Evolutionary conservation across 2,888 invertebrate species (phyloP).

Genomic region (Tachina fera): DNA sequence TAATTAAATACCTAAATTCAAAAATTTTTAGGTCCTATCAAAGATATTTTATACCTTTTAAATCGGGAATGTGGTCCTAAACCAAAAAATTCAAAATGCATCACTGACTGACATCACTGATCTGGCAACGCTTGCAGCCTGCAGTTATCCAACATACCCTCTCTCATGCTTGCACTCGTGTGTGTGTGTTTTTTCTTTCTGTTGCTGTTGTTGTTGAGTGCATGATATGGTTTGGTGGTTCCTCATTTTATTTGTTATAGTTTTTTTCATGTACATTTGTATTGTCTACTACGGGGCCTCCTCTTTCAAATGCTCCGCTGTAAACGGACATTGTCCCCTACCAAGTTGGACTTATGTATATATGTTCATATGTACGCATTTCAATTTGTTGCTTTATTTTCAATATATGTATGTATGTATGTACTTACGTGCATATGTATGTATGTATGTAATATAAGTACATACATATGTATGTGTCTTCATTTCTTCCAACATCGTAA

Average conservation of each 20-base stretch:
- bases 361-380: too few relatives aligned
- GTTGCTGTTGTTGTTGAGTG: background rate
- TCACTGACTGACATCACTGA: too few relatives aligned
- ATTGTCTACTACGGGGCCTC: conserved; percentile 40
- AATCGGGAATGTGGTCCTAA: too few relatives aligned
- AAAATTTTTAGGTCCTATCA: too few relatives aligned
- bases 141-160: conserved; percentile 12
- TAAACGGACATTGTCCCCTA: conserved; percentile 69
- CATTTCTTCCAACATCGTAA: conserved; percentile 51
- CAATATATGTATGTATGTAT: background rate
- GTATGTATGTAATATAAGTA: too few relatives aligned
- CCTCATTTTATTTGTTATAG: conserved; percentile 25
- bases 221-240: conserved; percentile 62
- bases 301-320: conserved; percentile 38
- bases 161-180: background rate
- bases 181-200: background rate
- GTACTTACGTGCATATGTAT: background rate
- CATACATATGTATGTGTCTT: conserved; percentile 11
- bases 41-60: too few relatives aligned
- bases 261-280: conserved; percentile 26
- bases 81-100: too few relatives aligned
- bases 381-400: too few relatives aligned
- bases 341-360: conserved; percentile 39
- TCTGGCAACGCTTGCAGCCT: too few relatives aligned
- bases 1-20: too few relatives aligned